Evolutionary conservation across 2,888 invertebrate genomes (phyloP), one percentile per base, ranked within the genome.

Genomic region (Acleris sparsana): DNA sequence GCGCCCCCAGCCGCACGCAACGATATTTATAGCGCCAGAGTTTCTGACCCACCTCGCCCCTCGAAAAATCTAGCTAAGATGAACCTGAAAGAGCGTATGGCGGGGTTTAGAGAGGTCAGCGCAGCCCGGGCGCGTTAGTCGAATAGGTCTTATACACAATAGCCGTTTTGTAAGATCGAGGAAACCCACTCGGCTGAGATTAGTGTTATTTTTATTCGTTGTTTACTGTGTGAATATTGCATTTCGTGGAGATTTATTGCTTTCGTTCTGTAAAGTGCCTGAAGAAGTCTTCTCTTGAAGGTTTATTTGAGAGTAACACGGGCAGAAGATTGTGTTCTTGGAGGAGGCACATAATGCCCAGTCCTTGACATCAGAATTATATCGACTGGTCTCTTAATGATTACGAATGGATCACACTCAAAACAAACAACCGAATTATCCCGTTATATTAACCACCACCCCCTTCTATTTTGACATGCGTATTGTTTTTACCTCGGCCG

Each of bases 1-100:
- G 75, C 70, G 71, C 71, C 72, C 69, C 64, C 60, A 63, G 57
- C 46, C 56, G 46, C 62, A 56, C 62, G 62, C 62, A 43, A 62
- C 43, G 62, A 62, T 62, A 62, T 62, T 62, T 62, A 62, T 56
- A 51, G 49, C 56, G 16, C 62, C 56, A 56, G 48, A 48, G 1
- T 16, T n/a, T 18, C 6, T 11, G 48, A 49, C 48, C 62, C n/a
- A 16, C 33, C 7, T 9, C 16, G 2, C 33, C n/a, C 20, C 4
- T 22, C n/a, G 11, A 11, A 1, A 11, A 3, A 1, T 5, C 16
- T 52, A 17, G 7, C 6, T 22, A 6, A 13, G 4, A n/a, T 6
- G 51, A 17, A 11, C 3, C 17, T 20, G 13, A 18, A 22, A 48
- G 39, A 53, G 9, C 18, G 13, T 16, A 0, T 39, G 48, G n/a